Base-by-base conservation (phyloP, 2,113 vertebrate species). In the Tenebrosternarchus preto region DNA sequence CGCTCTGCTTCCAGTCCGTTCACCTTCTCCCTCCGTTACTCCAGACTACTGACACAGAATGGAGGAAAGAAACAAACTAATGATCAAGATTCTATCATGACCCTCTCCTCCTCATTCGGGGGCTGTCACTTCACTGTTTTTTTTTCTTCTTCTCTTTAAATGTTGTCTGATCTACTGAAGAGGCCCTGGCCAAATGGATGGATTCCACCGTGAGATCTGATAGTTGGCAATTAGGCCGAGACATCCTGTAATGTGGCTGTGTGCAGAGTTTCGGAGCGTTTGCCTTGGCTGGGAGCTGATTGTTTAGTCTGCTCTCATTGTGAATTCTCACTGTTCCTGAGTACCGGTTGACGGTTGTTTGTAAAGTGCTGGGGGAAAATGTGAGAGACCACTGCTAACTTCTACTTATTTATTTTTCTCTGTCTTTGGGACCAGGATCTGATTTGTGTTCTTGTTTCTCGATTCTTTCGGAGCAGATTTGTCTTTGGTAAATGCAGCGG, bases 241-340 rank as follows among this genome's bases (percentile, higher is more conserved):
- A 94, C 91, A 94, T 94, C 91, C 92, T 95, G 82, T 91, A 88
- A 91, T 86, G 77, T 85, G 86, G 82, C 85, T 88, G 90, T 92
- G 90, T 90, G 90, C 93, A 82, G 93, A 93, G 88, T 93, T 95
- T 93, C 95, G 96, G 96, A 95, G 93, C 93, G 89, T 93, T 96
- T 93, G 93, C 86, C 91, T 89, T 93, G 93, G 93, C 93, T 83
- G 90, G 85, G 84, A 89, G 92, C 88, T 85, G 92, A 95, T 96
- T 96, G 94, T 96, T 97, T 98, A 96, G 94, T 96, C 95, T 98
- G 91, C 93, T 95, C 91, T 93, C 90, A 93, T 92, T 94, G 94
- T 94, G 94, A 93, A 90, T 88, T 87, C 59, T 88, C 86, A 87
- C 90, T 89, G 93, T 95, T 95, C 95, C 92, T 93, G 92, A 92